phyloP scores from a whole-genome alignment of 2,113 vertebrate species.

The Pomatorhinus ruficollis region DNA sequence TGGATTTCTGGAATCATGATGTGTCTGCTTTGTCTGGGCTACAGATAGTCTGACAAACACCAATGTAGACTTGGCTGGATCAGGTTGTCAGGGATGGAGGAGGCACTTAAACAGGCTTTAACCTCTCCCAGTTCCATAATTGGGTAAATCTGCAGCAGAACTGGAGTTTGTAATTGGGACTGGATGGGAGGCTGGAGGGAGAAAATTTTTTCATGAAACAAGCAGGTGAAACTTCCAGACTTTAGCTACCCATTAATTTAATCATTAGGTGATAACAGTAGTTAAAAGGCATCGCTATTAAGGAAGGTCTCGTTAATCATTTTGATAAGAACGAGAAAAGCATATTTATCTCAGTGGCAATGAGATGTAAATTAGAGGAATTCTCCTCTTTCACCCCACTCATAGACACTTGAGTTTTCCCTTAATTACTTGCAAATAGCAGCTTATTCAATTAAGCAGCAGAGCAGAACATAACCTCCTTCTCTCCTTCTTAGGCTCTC shows the following conservation, averaged over 20 bases:
- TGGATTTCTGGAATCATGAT: neutral
- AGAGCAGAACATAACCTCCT: neutral
- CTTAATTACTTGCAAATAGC: conserved; percentile 28
- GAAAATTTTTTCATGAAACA: neutral
- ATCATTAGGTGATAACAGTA: neutral
- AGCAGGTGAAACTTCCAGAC: neutral
- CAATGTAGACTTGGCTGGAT: rapidly evolving
- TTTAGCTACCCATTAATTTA: neutral
- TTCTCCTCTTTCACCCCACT: conserved; percentile 7
- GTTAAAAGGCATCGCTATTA: neutral
- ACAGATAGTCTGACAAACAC: neutral
- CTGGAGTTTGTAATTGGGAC: neutral
- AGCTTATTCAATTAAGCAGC: conserved; percentile 28
- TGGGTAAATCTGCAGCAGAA: neutral
- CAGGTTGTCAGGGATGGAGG: neutral
- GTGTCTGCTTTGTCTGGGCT: neutral
- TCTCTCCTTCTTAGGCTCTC: neutral
- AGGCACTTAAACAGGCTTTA: neutral
- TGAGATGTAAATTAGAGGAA: conserved; percentile 33
- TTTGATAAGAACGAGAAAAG: conserved; percentile 2
- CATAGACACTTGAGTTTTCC: neutral
- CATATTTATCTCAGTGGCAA: conserved; percentile 26
- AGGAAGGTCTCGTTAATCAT: neutral
- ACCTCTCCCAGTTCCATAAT: neutral
- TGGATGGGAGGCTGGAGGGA: neutral